Base-by-base conservation (phyloP, 2,888 invertebrate species). In the Drosophila limbata region DNA sequence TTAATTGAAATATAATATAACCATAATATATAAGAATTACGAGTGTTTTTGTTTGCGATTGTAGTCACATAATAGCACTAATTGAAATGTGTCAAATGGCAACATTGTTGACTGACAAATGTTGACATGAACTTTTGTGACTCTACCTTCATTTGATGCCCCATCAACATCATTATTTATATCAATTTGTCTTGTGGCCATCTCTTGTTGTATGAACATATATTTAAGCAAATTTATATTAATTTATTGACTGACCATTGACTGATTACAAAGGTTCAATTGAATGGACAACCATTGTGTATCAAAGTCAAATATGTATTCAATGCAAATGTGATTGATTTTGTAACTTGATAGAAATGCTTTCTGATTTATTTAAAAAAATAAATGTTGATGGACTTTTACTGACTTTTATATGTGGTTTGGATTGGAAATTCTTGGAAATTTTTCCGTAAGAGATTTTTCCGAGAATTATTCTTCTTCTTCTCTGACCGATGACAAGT, bases 1-100 rank as follows among this genome's bases (percentile, higher is more conserved):
- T 76, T 77, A 65, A 73, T 73, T 69, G 74, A 73, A 65, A 69
- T 60, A 75, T 75, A 70, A 75, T 66, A 60, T 47, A 47, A 31
- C 21, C 40, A 42, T 50, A 45, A 72, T 59, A 13, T 13, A 45
- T 19, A 40, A 44, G 42, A 55, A 45, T 52, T 40, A 48, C 28
- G 13, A 31, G 10, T 55, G 21, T 60, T 31, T 57, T 45, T 60
- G 28, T 25, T 4, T 17, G 17, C 45, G 6, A 31, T n/a, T 48
- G 59, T 68, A 60, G 47, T n/a, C 40, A 48, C 33, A 67, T 48
- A 62, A 76, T 63, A 35, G 21, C 48, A 65, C 57, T 68, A 69
- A 65, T 76, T 68, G 64, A 76, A 62, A 65, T 65, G 25, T 55
- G 55, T 64, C 61, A 73, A 64, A 64, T 68, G 48, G 28, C 52